phyloP scores from a whole-genome alignment of 2,888 invertebrate genomes.

The Exocentrus adspersus region DNA sequence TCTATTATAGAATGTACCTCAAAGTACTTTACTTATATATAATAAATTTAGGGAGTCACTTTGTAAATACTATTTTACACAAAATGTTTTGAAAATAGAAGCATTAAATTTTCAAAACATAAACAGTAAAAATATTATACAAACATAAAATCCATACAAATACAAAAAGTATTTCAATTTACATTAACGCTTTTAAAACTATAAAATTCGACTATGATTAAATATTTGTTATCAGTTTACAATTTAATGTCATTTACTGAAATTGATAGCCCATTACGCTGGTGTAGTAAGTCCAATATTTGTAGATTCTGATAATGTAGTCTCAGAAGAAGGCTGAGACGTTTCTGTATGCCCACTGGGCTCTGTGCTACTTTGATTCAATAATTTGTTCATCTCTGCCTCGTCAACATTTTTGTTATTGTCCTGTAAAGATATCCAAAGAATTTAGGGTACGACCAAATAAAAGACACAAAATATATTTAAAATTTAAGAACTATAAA shows the following conservation, averaged over 20 bases:
- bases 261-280: conserved; percentile 42
- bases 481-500: conserved; percentile 34
- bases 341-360: conserved; percentile 48
- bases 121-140: conserved; percentile 35
- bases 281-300: conserved; percentile 54
- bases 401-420: conserved; percentile 63
- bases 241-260: conserved; percentile 11
- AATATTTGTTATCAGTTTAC: conserved; percentile 13
- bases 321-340: conserved; percentile 52
- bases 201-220: conserved; percentile 18
- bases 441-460: conserved; percentile 45
- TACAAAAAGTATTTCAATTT: conserved; percentile 32
- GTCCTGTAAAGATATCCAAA: conserved; percentile 65
- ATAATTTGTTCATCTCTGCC: conserved; percentile 61
- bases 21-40: conserved; percentile 33
- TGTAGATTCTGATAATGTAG: conserved; percentile 52
- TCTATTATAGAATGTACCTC: conserved; percentile 24
- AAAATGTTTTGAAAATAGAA: conserved; percentile 25
- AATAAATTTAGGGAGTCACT: conserved; percentile 33
- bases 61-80: conserved; percentile 23
- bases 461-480: background rate
- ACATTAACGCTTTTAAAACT: conserved; percentile 27
- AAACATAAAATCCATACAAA: conserved; percentile 40
- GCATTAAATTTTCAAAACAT: conserved; percentile 12
- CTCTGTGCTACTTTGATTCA: conserved; percentile 52